phyloP scores from a whole-genome alignment of 2,888 invertebrate species.

The Cephus runcator region DNA sequence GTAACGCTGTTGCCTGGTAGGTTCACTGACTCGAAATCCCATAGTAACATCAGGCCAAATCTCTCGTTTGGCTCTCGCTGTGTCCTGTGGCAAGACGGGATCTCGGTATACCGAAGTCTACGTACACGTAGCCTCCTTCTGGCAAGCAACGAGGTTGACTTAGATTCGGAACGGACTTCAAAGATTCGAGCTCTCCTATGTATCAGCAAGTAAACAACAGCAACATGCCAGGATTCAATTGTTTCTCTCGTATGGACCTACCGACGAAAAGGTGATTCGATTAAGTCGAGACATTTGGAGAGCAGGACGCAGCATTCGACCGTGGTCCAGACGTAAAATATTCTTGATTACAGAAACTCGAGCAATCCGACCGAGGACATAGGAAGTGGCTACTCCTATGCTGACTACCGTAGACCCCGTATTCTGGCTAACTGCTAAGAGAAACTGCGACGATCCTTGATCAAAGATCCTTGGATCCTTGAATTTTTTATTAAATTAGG shows the following conservation, averaged over 20 bases:
- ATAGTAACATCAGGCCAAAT: background rate
- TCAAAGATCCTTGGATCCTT: background rate
- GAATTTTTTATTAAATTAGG: background rate
- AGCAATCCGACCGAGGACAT: background rate
- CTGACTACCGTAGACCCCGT: background rate
- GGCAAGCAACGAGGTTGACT: slow-evolving; percentile 7
- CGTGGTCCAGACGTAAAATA: background rate
- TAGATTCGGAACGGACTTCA: slow-evolving; percentile 10
- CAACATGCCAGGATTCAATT: background rate
- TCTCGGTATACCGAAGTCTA: background rate
- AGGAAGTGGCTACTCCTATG: too few species aligned
- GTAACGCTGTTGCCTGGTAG: background rate
- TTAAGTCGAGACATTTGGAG: background rate
- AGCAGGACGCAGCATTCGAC: background rate
- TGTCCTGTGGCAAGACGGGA: background rate
- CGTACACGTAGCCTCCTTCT: slow-evolving; percentile 4
- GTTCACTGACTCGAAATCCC: background rate
- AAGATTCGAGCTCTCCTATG: background rate
- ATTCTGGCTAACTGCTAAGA: background rate
- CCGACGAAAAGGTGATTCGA: background rate
- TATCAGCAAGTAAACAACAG: background rate
- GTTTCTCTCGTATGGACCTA: background rate
- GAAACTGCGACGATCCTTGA: slow-evolving; percentile 24
- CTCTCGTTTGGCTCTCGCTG: background rate
- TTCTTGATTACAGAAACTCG: background rate